Base-by-base conservation (phyloP, 2,797 vertebrate species). In the Pipistrellus pipistrellus region DNA sequence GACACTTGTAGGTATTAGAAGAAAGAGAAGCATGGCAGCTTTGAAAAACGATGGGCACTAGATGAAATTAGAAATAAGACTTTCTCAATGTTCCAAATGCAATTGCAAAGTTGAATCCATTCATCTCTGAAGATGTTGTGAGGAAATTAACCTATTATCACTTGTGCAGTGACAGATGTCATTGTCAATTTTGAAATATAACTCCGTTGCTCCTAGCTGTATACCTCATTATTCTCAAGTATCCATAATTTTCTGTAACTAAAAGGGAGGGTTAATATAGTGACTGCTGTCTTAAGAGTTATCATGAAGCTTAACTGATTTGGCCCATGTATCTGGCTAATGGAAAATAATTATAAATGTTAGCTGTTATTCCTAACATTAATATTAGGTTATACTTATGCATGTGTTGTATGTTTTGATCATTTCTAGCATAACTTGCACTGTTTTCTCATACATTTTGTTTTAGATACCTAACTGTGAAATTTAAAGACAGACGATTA, bases 131-230 rank as follows among this genome's bases (percentile, higher is more conserved):
- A 46, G 53, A 77, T 32, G 6, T 11, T 73, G 53, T 68, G 11
- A 82, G 51, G 83, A 83, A 85, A 72, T 10, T 35, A 87, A 76
- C 21, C 25, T 18, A 66, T n/a, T 73, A 84, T 14, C 48, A 21
- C n/a, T 23, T 91, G n/a, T 57, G n/a, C 32, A 57, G 30, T 76
- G 92, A 83, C 71, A 88, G 66, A 77, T 77, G 75, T 13, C 23
- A 64, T 62, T 64, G 53, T 88, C 44, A 75, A 41, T 48, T 90
- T 92, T 41, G 71, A 90, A 92, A 88, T 41, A 81, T 1, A 88
- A 38, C 35, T 71, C 18, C 6, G 1, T 35, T 25, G 51, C 14
- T 69, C 83, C 25, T 51, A 75, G 23, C 8, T 30, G 1, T 46
- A 68, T 75, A 71, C 12, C 9, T 87, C 25, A 15, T n/a, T 86